Evolutionary conservation across 2,113 vertebrate genomes (phyloP), one percentile per base, ranked within the genome.

Genomic region (Carollia perspicillata): DNA sequence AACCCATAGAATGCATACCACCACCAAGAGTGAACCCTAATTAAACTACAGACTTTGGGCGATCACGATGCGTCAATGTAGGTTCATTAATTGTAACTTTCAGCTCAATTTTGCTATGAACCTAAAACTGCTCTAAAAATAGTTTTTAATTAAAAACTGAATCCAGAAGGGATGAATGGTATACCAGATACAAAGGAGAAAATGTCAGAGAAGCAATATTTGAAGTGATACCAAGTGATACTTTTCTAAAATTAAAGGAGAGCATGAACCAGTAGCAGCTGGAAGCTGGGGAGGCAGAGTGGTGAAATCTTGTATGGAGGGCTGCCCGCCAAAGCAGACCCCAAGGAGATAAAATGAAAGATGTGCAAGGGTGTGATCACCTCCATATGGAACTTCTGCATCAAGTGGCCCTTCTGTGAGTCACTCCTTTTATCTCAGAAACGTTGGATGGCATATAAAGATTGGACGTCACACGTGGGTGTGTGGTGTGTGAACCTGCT

Each of bases 371-470:
- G 99, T 26, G 99, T 99, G 1, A 95, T 99, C 20, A 75, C 97
- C 2, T 99, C 99, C 9, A 94, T 99, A 90, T 98, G 99, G 84
- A 99, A 99, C 77, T 99, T 99, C 87, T 94, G 99, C 10, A 96
- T 99, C 92, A 99, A 83, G 98, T 99, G 42, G 98, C 98, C 0
- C 97, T 99, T 63, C 98, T 99, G 71, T 97, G 99, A 97, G 98
- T 99, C 96, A 98, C 99, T 74, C 99, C 99, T 65, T 0, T 99
- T 97, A 98, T 99, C 91, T 98, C 99, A 96, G 99, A 99, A 60
- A 60, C 23, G 13, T 4, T 12, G 58, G 58, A 65, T 6, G 13
- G 63, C 30, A 14, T 16, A 16, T 65, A 33, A 65, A 33, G 30
- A 63, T 33, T 65, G 11, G 13, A 65, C 6, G 22, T 65, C 13